Evolutionary conservation across 2,888 invertebrate genomes (phyloP), one percentile per base, ranked within the genome.

Genomic region (Pyrrhosoma nymphula): DNA sequence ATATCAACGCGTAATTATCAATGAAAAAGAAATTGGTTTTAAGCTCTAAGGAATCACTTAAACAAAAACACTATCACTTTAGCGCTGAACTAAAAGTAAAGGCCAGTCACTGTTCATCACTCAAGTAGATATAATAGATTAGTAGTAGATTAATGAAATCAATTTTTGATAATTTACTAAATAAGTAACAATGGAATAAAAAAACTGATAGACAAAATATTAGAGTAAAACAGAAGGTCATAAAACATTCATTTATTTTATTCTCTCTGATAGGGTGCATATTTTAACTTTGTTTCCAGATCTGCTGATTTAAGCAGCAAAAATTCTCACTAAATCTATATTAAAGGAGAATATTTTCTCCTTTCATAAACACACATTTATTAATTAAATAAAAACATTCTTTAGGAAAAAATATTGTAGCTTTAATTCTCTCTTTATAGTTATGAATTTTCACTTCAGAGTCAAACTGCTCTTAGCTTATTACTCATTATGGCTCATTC

Each of bases 341-440:
- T 69, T 69, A 55, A 18, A 75, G 69, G 69, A 93, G 93, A 26
- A 69, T 35, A 82, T 26, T 69, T 18, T 47, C 55, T 69, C 47
- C 26, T n/a, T 26, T 26, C 23, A 55, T 39, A 16, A 93, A 93
- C 47, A 93, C 55, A 16, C 18, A n/a, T 14, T 63, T n/a, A 69
- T 60, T 56, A 60, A 91, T 60, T 47, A 69, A 69, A 39, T 47
- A 23, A 47, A 14, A 18, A 82, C 0, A 75, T 47, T 47, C n/a
- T 47, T 93, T 47, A 26, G 18, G 93, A 55, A 93, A 93, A 93
- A 93, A 93, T 93, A 93, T 93, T 20, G 14, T 89, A 89, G 55
- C 55, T 89, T 55, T 20, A 35, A 47, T 75, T 69, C n/a, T 75
- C 93, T 55, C 56, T 47, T n/a, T n/a, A 47, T 39, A 26, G 35